These are phyloP conservation scores for Troilus luridus DNA, from an alignment of 2,888 invertebrate genomes.

Conservation along the genomic window DNA sequence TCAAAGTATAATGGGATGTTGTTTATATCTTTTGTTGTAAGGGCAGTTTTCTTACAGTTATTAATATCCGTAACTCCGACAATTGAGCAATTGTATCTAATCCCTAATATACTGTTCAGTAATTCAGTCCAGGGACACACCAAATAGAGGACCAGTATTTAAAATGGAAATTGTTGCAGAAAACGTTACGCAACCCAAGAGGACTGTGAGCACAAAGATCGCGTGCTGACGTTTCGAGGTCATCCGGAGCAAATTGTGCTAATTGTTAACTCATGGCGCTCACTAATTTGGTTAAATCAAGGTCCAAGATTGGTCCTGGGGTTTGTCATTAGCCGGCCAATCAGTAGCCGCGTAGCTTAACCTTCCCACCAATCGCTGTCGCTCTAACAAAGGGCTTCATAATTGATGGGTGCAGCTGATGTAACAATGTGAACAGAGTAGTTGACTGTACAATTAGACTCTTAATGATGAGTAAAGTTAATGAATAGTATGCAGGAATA, in stretches of 20 bases:
- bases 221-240: background rate
- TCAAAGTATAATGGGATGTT: too few relatives aligned
- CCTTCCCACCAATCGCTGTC: slow-evolving; percentile 1
- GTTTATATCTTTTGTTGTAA: too few relatives aligned
- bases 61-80: too few relatives aligned
- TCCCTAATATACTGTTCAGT: too few relatives aligned
- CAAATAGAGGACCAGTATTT: background rate
- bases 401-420: background rate
- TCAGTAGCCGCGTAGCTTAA: slow-evolving; percentile 11
- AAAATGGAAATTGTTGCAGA: background rate
- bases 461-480: background rate
- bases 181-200: background rate
- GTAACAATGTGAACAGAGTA: background rate
- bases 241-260: background rate
- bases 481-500: background rate
- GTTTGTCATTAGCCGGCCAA: slow-evolving; percentile 37
- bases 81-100: too few relatives aligned
- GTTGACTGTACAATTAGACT: background rate
- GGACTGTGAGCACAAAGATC: background rate
- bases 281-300: slow-evolving; percentile 13
- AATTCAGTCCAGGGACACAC: background rate
- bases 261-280: slow-evolving; percentile 37
- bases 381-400: background rate
- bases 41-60: too few relatives aligned
- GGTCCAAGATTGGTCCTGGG: background rate